These are phyloP conservation scores for Leucoraja ocellata DNA, from an alignment of 2,797 vertebrate genomes.

Conservation along the genomic window DNA sequence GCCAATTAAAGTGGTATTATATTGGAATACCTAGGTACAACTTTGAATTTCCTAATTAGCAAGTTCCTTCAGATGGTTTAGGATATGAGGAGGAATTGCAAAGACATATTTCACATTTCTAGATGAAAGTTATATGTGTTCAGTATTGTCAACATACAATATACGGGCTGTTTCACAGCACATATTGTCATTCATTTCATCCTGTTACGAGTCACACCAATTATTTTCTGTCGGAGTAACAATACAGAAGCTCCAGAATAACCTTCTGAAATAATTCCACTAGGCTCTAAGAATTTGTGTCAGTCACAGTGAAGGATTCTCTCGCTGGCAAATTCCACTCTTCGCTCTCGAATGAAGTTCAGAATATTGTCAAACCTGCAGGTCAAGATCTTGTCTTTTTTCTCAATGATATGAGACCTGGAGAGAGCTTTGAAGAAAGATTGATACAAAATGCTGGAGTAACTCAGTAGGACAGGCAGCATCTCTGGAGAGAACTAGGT, in stretches of 20 bases:
- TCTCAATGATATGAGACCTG: not conserved
- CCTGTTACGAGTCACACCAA: not conserved
- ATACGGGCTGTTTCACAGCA: not conserved
- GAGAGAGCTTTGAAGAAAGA: not conserved
- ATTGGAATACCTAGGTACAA: conserved; percentile 55
- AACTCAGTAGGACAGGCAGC: too few species aligned
- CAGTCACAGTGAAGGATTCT: not conserved
- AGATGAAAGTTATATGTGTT: conserved; percentile 7
- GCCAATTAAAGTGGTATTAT: conserved; percentile 70
- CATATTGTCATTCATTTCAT: not conserved
- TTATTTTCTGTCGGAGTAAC: not conserved
- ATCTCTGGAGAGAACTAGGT: too few species aligned
- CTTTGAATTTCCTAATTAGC: conserved; percentile 47
- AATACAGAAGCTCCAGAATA: not conserved
- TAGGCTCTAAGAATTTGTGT: not conserved
- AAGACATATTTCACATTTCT: conserved; percentile 22
- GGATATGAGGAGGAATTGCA: not conserved
- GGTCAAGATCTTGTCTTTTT: not conserved
- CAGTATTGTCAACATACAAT: conserved; percentile 19
- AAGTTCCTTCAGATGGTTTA: conserved; percentile 28
- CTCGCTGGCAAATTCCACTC: not conserved
- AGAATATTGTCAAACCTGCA: not conserved
- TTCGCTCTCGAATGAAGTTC: not conserved
- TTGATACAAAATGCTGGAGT: too few species aligned
- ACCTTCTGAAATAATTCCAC: not conserved